Evolutionary conservation across 2,888 invertebrate species (phyloP), one percentile per base, ranked within the genome.

Genomic region (Arctia plantaginis): DNA sequence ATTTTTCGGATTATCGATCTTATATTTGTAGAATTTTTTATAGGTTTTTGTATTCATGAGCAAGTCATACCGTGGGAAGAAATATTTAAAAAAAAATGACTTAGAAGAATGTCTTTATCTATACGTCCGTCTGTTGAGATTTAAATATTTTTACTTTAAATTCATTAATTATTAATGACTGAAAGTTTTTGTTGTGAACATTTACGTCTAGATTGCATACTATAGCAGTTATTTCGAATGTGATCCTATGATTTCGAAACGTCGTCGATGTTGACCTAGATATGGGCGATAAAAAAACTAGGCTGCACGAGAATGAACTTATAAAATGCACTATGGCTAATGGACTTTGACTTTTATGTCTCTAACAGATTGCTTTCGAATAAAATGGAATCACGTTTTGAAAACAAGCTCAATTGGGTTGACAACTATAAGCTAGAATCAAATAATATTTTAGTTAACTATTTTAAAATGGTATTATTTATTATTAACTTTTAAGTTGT

Each of bases 231-330:
- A 47, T 47, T 47, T 23, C 18, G 4, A 18, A 20, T 6, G 47
- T 44, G 47, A 47, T 23, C 23, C 8, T 0, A 51, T 23, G 51
- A 51, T 51, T 23, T 51, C 51, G 51, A 20, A 51, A 23, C 51
- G 3, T 4, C 20, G 47, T 65, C 66, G 27, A 59, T 35, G 69
- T 33, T 70, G 70, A 74, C 70, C 70, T 41, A 71, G 70, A 71
- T 74, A 74, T 70, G 20, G 35, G 66, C 74, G 70, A 74, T 74
- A 74, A 74, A 69, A 64, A 73, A 70, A 66, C 59, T 66, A 66
- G 69, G 62, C 59, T 71, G 44, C 62, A 41, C 13, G 27, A 47
- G 66, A 62, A 71, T 62, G 66, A 62, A 33, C 33, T 35, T 70
- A 55, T 55, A 73, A 70, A 74, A 18, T 65, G 23, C 47, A 66